Percentiles rank a stretch among this genome's conserved stretches.
Evolutionary conservation across 2,113 vertebrate species (phyloP).

Genomic region (Apteryx mantelli): DNA sequence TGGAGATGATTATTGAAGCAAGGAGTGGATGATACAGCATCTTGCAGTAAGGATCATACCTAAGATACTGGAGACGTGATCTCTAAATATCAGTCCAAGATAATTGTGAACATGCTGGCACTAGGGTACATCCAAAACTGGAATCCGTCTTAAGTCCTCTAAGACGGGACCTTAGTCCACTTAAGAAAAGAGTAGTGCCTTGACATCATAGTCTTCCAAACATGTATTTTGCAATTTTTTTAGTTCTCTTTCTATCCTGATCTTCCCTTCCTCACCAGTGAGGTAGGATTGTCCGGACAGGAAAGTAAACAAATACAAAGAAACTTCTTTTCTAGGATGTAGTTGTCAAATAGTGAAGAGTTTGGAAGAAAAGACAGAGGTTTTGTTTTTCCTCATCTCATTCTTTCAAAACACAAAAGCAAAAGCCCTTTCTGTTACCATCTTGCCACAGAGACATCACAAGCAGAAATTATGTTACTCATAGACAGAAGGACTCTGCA

Average conservation of each 20-base stretch:
- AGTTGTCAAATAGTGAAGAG: neutral
- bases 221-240: neutral
- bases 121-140: neutral
- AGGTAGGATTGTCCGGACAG: neutral
- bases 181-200: neutral
- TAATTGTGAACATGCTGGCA: neutral
- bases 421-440: neutral
- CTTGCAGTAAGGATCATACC: neutral
- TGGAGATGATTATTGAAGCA: neutral
- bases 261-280: neutral
- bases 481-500: rapidly evolving
- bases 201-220: neutral
- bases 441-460: neutral
- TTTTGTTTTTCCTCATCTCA: neutral
- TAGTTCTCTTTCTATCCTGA: neutral
- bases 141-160: neutral
- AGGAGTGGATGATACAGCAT: neutral
- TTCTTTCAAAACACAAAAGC: neutral
- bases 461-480: neutral
- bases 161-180: neutral
- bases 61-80: neutral
- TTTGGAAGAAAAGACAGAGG: neutral
- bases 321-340: neutral
- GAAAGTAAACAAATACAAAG: neutral
- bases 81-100: neutral